Evolutionary conservation across 1,140 invertebrate genomes (phyloP), one percentile per base, ranked within the genome.

Genomic region (Meloidogyne hapla): DNA sequence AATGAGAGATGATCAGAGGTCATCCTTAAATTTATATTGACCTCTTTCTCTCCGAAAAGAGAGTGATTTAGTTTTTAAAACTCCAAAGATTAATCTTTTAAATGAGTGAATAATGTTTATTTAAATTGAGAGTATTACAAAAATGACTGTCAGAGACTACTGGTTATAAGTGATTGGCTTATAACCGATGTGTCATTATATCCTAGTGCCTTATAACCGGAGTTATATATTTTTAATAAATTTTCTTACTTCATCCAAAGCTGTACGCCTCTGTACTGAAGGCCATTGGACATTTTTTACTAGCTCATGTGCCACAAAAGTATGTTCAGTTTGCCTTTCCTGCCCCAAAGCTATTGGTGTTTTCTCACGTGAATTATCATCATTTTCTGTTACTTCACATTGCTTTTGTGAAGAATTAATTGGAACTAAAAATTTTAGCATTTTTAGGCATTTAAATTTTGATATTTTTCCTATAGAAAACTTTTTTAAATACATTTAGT

Each of bases 381-480:
- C n/a, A 5, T 6, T 1, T n/a, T 3, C 68, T 13, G n/a, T 62
- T 72, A 62, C 48, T 72, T 72, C 69, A 72, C 69, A n/a, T 72
- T n/a, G 69, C 18, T 62, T 26, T 63, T 72, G 38, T 48, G 42
- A 48, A 48, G 38, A 23, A 72, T 45, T 64, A 18, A 15, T 2
- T 61, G 21, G 9, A 21, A 26, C 40, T 62, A 13, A 25, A n/a
- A 62, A 18, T 26, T 72, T 26, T n/a, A 21, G 1, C 12, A 13
- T 42, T 42, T 12, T 2, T 10, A 12, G 2, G 2, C 2, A 13
- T 15, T 42, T 8, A 42, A 12, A 42, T 13, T 42, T 42, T 10
- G 40, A 42, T 9, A 38, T 38, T 38, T 38, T 38, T n/a, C n/a
- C n/a, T n/a, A n/a, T n/a, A n/a, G n/a, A n/a, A n/a, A n/a, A n/a